A percentile compares a stretch with the other conserved stretches of the same genome.
phyloP scores from a whole-genome alignment of 2,888 invertebrate genomes.

The Isotomurus palustris region DNA sequence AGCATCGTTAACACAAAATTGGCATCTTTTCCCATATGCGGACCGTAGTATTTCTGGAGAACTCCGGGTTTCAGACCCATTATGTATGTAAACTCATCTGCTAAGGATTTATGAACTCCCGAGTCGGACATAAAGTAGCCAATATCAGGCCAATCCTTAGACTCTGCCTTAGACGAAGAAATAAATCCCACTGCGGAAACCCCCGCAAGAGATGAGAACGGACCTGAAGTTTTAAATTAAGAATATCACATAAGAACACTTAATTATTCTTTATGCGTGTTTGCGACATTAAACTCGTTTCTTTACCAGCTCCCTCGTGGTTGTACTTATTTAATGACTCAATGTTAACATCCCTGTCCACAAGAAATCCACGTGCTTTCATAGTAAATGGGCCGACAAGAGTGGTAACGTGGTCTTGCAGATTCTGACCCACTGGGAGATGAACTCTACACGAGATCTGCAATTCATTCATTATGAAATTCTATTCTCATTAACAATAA shows the following conservation, averaged over 20 bases:
- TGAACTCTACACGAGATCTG: conserved; percentile 26
- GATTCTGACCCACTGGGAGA: conserved; percentile 36
- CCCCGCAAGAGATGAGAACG: conserved; percentile 34
- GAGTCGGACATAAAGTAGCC: conserved; percentile 30
- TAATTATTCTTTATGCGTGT: too few species aligned
- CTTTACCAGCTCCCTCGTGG: conserved; percentile 21
- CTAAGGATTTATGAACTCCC: conserved; percentile 28
- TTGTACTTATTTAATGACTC: conserved; percentile 31
- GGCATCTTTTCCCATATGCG: conserved; percentile 31
- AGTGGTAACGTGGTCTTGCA: conserved; percentile 35
- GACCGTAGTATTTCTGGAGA: conserved; percentile 32
- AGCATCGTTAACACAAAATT: conserved; percentile 33
- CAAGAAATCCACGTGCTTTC: conserved; percentile 21
- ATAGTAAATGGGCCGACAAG: conserved; percentile 33
- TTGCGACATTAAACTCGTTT: not conserved
- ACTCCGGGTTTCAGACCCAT: conserved; percentile 26
- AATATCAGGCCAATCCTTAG: conserved; percentile 36
- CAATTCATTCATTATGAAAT: not conserved
- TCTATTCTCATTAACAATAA: not conserved
- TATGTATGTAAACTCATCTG: conserved; percentile 28
- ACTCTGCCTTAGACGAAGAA: conserved; percentile 19
- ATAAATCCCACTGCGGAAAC: conserved; percentile 40
- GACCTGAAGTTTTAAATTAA: conserved; percentile 17
- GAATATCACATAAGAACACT: not conserved
- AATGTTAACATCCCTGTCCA: conserved; percentile 36